phyloP scores from a whole-genome alignment of 2,113 vertebrate species.

The Pituophis catenifer region DNA sequence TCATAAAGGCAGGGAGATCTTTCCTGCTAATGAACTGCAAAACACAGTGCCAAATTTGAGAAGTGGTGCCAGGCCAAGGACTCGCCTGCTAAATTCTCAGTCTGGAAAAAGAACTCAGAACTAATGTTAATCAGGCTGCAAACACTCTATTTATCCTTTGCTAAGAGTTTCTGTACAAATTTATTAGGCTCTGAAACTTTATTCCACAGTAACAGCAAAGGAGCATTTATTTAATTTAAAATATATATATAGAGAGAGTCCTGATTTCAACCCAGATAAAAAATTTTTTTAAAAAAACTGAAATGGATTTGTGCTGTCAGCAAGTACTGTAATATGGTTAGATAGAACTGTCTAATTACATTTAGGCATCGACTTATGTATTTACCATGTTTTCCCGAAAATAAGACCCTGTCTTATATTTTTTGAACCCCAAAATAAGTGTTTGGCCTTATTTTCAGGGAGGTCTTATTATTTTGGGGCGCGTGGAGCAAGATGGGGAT shows the following conservation, averaged over 20 bases:
- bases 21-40: not conserved
- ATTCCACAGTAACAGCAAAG: not conserved
- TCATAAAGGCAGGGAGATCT: not conserved
- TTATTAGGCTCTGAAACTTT: not conserved
- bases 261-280: not conserved
- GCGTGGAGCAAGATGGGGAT: no score
- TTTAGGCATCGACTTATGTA: not conserved
- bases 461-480: no score
- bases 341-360: not conserved
- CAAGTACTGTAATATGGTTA: not conserved
- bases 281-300: not conserved
- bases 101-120: not conserved
- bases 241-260: not conserved
- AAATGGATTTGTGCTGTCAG: not conserved
- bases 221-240: not conserved
- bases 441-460: no score
- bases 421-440: no score
- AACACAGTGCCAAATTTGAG: not conserved
- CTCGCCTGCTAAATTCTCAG: not conserved
- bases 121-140: not conserved
- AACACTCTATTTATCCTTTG: not conserved
- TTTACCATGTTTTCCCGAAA: not conserved
- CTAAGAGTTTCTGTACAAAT: not conserved
- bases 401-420: no score
- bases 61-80: constrained; percentile 15